Evolutionary conservation across 2,888 invertebrate species (phyloP).

Genomic region (Hetaerina titia): DNA sequence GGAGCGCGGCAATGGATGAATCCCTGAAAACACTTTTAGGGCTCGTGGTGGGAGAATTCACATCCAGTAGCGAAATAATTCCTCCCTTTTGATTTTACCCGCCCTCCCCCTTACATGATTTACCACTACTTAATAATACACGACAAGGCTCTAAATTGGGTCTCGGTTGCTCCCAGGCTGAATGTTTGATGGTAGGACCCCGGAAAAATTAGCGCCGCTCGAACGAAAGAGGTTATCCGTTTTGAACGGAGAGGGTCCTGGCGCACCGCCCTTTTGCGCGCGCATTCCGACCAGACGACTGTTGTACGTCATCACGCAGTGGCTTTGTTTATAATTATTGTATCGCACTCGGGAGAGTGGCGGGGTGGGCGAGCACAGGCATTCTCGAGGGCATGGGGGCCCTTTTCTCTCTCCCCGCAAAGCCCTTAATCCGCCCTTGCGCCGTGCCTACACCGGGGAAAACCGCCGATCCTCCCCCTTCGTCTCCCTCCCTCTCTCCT

Average conservation of each 20-base stretch:
- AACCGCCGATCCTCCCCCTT: conserved; percentile 1
- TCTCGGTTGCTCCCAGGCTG: neutral
- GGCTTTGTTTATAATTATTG: conserved; percentile 23
- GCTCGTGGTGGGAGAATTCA: neutral
- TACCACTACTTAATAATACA: neutral
- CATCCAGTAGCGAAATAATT: too few species aligned
- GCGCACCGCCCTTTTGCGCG: too few species aligned
- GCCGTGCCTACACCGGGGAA: neutral
- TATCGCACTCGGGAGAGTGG: neutral
- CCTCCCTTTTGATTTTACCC: neutral
- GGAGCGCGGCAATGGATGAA: neutral
- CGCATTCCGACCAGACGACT: neutral
- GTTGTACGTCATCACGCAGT: neutral
- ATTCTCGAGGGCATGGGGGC: neutral
- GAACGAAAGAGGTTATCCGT: too few species aligned
- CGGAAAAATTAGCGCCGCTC: neutral
- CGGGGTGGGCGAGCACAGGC: neutral
- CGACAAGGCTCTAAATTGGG: neutral
- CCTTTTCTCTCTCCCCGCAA: neutral
- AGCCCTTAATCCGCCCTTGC: conserved; percentile 21
- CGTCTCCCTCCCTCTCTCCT: neutral
- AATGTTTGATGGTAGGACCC: neutral
- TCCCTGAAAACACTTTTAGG: neutral
- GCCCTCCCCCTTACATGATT: neutral
- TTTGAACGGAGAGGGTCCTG: too few species aligned